These are phyloP conservation scores for Pseudopleuronectes americanus DNA, from an alignment of 2,797 vertebrate genomes.

Conservation along the genomic window DNA sequence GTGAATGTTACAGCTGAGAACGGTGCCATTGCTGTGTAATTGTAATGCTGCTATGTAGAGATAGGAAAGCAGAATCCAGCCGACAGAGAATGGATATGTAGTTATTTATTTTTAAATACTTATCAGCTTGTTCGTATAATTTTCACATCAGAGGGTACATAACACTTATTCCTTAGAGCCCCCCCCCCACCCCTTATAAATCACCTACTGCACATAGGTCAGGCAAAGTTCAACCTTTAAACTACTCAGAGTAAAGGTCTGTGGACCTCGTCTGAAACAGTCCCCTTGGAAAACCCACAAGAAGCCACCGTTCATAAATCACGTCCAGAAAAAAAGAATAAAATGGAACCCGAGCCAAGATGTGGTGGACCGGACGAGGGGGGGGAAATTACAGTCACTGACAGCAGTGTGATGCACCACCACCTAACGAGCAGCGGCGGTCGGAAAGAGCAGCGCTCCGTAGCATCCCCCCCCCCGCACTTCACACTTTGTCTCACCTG, in stretches of 20 bases:
- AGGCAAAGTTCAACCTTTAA: too few species aligned
- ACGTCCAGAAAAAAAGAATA: neutral
- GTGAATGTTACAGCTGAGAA: conserved; percentile 1
- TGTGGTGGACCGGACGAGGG: neutral
- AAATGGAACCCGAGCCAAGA: conserved; percentile 1
- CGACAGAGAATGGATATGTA: neutral
- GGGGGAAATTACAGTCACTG: conserved; percentile 8
- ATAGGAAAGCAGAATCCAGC: conserved; percentile 11
- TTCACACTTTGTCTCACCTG: conserved; percentile 21
- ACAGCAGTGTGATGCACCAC: conserved; percentile 14
- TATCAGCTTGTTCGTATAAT: neutral
- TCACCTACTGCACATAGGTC: too few species aligned
- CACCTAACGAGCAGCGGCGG: conserved; percentile 18
- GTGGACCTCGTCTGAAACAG: neutral
- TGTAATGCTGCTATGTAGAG: neutral
- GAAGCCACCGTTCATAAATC: too few species aligned
- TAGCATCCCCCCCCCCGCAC: conserved; percentile 11
- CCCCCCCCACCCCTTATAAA: too few species aligned
- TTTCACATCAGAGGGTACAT: conserved; percentile 16
- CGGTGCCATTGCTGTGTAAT: neutral
- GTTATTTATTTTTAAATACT: conserved; percentile 5
- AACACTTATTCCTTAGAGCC: neutral
- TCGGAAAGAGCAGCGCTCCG: conserved; percentile 4
- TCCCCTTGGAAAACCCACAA: too few species aligned
- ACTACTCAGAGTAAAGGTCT: too few species aligned